Base-by-base conservation (phyloP, 2,888 invertebrate species). In the Phlogophora meticulosa region DNA sequence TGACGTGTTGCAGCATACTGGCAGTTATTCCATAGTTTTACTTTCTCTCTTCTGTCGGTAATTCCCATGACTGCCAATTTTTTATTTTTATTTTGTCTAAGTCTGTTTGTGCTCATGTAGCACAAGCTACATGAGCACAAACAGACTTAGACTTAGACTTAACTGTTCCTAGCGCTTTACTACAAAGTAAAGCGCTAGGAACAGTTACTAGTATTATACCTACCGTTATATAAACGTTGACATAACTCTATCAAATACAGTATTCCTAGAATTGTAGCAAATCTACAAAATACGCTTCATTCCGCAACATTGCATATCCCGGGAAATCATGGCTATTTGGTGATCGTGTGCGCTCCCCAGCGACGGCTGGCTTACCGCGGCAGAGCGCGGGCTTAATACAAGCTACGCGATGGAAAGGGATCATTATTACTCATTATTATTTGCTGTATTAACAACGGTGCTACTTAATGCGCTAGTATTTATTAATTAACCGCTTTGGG, bases 341-440 rank as follows among this genome's bases (percentile, higher is more conserved):
- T 40, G 42, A 3, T 10, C 2, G 15, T 55, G 49, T 48, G 28
- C 40, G 17, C n/a, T 74, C 40, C 45, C 52, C n/a, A 78, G 43
- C 0, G 61, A 40, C 43, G 17, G 17, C 52, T 60, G 45, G 64
- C 32, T 48, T 42, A 64, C 72, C 40, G 32, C 52, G 20, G 28
- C 36, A 5, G 11, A 38, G 24, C 36, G 36, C 22, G 20, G 36
- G 17, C 13, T 42, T 48, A 10, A 52, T 57, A 73, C 60, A 49
- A 58, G 61, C 24, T 46, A 57, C 36, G 74, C 53, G 10, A 66
- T 57, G 60, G 45, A 40, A 49, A 48, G 34, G 42, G 56, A 61
- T 74, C 53, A 66, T 61, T 78, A 24, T 73, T 38, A 65, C 20
- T 77, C 51, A 78, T 65, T 32, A 72, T 71, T 77, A 72, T 78